Percentiles rank a stretch among this genome's conserved stretches.
Conservation (phyloP, 2,113 vertebrate species). For the Xenopus borealis region DNA sequence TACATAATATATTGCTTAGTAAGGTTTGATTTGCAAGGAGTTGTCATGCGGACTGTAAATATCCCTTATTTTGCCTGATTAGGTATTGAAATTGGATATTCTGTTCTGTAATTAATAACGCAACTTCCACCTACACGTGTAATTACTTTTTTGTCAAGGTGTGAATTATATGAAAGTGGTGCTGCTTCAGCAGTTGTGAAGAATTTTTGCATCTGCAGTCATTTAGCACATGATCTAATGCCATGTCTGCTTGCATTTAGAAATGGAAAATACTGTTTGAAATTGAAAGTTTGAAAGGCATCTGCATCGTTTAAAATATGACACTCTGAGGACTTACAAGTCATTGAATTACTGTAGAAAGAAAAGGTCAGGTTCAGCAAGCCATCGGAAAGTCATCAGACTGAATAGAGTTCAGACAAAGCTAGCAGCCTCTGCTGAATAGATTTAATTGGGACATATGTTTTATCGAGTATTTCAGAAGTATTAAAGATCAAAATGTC, state of each 20-base stretch:
- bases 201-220: neutral
- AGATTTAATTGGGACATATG: conserved; percentile 4
- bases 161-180: neutral
- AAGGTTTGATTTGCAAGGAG: neutral
- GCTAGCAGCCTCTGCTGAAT: neutral
- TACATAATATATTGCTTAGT: neutral
- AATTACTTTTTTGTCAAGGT: conserved; percentile 6
- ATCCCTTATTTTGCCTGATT: neutral
- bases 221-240: neutral
- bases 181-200: neutral
- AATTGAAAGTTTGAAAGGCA: neutral
- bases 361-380: conserved; percentile 22
- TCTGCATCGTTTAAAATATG: neutral
- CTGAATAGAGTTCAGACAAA: conserved; percentile 13
- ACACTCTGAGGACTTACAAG: conserved; percentile 2
- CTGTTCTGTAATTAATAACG: conserved; percentile 18
- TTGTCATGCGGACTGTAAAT: conserved; percentile 14
- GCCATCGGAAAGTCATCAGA: conserved; percentile 17
- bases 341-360: conserved; percentile 5
- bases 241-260: neutral
- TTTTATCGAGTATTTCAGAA: neutral
- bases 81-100: conserved; percentile 24
- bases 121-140: conserved; percentile 6
- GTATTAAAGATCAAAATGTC: neutral
- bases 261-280: conserved; percentile 11